Conservation (phyloP, 2,797 vertebrate species). For the Cirrhinus mrigala region DNA sequence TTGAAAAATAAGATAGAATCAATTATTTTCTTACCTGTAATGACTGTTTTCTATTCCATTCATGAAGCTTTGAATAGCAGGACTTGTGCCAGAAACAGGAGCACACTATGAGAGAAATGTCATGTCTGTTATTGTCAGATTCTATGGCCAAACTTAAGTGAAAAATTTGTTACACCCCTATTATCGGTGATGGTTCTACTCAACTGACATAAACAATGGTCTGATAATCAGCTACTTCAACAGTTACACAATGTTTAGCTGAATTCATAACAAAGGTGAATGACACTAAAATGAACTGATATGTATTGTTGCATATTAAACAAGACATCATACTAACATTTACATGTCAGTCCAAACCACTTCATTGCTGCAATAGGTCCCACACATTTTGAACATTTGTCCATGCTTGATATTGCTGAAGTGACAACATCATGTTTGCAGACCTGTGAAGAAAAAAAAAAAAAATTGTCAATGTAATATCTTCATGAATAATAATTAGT, state of each 20-base stretch:
- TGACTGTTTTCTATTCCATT: neutral
- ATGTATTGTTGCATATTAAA: neutral
- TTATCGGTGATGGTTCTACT: neutral
- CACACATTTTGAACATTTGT: slow-evolving; percentile 37
- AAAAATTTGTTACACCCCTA: neutral
- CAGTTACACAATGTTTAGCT: neutral
- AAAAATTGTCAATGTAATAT: neutral
- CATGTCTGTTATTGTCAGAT: neutral
- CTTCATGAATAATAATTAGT: no score
- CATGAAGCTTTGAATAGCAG: slow-evolving; percentile 32
- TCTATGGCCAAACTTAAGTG: neutral
- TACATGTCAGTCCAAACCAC: slow-evolving; percentile 27
- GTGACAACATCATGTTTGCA: slow-evolving; percentile 10
- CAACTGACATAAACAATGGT: neutral
- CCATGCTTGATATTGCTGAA: slow-evolving; percentile 13
- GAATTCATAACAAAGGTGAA: neutral
- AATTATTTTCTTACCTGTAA: slow-evolving; percentile 22
- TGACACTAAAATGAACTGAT: neutral
- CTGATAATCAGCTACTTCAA: neutral
- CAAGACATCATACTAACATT: slow-evolving; percentile 19
- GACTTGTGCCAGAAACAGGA: slow-evolving; percentile 43
- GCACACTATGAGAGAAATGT: slow-evolving; percentile 36
- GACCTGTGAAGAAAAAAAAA: slow-evolving; percentile 24
- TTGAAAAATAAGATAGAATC: neutral
- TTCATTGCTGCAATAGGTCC: slow-evolving; percentile 26